Base-by-base conservation (phyloP, 2,797 vertebrate species). In the Cirrhinus molitorella region DNA sequence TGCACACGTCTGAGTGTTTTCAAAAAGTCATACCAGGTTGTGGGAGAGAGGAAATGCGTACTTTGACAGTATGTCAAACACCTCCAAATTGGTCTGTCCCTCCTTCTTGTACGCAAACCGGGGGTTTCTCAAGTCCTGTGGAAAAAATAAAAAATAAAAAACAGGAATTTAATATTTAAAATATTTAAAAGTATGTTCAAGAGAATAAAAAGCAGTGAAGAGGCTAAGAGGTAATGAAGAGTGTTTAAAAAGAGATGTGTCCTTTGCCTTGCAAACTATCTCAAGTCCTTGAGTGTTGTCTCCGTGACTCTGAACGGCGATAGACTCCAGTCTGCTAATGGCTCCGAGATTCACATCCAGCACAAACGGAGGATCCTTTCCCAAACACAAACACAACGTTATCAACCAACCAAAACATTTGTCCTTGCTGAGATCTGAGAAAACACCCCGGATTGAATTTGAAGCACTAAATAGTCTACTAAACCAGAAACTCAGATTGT, bases 251-350 rank as follows among this genome's bases (percentile, higher is more conserved):
- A 31, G 11, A 14, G n/a, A 53, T 14, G 49, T 21, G 28, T 14
- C 14, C 3, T n/a, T 45, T 94, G 97, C 98, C 97, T 99, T 99
- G 92, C 98, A 99, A 86, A 99, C 97, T 63, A 99, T 95, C 92
- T 99, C 97, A 90, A 99, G 95, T 6, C 98, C 98, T 81, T 93
- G 96, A 0, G 96, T 97, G 86, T 96, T 96, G 74, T 97, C 96
- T 82, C 96, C 97, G 0, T 97, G 96, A 90, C 95, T 96, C 83
- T 96, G 95, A 10, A 96, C 95, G 6, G 94, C 95, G 83, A 99
- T 97, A 87, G 96, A 96, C 92, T 99, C 98, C 85, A 99, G 93
- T 87, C 97, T 94, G 90, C 95, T 98, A 89, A 99, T 96, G 71
- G 95, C 97, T 82, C 97, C 97, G 55, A 99, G 94, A 85, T 97